phyloP scores from a whole-genome alignment of 2,113 vertebrate species.

The Colius striatus region DNA sequence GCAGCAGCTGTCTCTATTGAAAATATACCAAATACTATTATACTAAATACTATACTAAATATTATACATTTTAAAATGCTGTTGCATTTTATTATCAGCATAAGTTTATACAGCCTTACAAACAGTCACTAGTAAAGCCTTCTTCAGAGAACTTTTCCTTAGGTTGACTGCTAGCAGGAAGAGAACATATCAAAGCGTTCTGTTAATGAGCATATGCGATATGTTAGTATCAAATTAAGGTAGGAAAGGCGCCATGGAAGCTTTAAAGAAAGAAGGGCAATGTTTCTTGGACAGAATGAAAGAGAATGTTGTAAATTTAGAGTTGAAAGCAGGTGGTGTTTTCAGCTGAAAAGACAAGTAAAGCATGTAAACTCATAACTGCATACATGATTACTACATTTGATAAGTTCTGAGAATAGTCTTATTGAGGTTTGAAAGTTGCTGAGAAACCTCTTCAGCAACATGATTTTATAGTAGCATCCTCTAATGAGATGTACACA shows the following conservation, averaged over 20 bases:
- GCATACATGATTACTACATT: neutral
- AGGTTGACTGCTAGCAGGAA: neutral
- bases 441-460: neutral
- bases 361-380: neutral
- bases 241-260: neutral
- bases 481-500: neutral
- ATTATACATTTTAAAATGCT: neutral
- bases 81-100: neutral
- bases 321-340: constrained; percentile 26
- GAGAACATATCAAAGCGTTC: neutral
- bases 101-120: neutral
- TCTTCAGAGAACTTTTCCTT: neutral
- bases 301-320: neutral
- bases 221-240: neutral
- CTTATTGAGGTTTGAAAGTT: neutral
- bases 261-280: neutral
- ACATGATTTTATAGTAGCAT: neutral
- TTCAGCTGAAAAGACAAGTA: neutral
- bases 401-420: neutral
- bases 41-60: neutral
- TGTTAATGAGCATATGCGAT: neutral
- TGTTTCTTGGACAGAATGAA: neutral
- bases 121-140: neutral
- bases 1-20: neutral
- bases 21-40: neutral